Evolutionary conservation across 2,888 invertebrate species (phyloP).

Genomic region (Ommatoiulus sabulosus): DNA sequence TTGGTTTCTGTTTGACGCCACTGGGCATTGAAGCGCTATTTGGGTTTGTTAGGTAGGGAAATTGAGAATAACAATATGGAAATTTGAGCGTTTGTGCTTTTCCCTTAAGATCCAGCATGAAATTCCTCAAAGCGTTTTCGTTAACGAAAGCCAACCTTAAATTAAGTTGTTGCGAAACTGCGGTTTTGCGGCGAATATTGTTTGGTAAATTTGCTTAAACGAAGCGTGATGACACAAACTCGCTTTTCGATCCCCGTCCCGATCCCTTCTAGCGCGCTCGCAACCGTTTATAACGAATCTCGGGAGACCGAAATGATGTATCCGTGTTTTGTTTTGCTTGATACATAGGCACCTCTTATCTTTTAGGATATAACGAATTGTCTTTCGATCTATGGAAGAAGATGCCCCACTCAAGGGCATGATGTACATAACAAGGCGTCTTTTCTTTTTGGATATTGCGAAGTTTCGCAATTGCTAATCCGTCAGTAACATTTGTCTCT

Average conservation of each 20-base stretch:
- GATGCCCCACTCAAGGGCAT: too few relatives aligned
- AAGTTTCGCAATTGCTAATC: too few relatives aligned
- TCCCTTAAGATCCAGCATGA: background rate
- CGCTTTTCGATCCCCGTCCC: too few relatives aligned
- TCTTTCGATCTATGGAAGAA: too few relatives aligned
- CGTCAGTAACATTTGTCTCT: too few relatives aligned
- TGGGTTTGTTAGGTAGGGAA: background rate
- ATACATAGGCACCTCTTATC: too few relatives aligned
- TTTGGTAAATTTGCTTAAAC: background rate
- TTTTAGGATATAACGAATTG: too few relatives aligned
- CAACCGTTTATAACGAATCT: background rate
- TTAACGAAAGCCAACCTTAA: background rate
- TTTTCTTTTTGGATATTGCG: too few relatives aligned
- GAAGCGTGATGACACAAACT: constrained; percentile 6
- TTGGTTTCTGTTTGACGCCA: background rate
- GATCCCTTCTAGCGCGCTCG: background rate
- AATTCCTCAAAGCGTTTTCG: background rate
- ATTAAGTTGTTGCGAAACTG: background rate
- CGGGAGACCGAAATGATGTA: background rate
- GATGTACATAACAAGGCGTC: too few relatives aligned
- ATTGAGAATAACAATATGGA: background rate
- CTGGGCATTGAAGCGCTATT: background rate
- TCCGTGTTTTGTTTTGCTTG: background rate
- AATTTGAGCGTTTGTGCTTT: background rate
- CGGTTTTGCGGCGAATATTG: background rate